These are phyloP conservation scores for Rhysida immarginata DNA, from an alignment of 1,140 invertebrate genomes.

Conservation along the genomic window DNA sequence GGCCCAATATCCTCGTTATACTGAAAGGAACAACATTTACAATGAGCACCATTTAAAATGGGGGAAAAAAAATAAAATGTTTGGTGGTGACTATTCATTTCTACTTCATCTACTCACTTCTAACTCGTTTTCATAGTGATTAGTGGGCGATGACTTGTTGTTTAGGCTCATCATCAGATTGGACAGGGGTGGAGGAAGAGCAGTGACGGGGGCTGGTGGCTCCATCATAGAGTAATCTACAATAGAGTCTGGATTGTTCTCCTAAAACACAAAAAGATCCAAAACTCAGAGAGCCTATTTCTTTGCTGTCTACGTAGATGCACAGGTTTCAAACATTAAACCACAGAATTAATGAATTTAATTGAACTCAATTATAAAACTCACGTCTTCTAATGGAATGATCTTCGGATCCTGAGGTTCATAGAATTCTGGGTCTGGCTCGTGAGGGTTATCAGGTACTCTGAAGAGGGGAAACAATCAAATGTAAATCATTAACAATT, in stretches of 20 bases:
- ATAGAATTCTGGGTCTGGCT: conserved; percentile 69
- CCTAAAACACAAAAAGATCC: conserved; percentile 13
- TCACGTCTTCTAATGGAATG: conserved; percentile 74
- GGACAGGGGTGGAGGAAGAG: conserved; percentile 14
- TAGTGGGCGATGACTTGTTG: too few relatives aligned
- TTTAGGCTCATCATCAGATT: conserved; percentile 13
- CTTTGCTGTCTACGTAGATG: too few relatives aligned
- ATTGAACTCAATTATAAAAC: background rate
- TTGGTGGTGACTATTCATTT: too few relatives aligned
- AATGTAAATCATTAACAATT: too few relatives aligned
- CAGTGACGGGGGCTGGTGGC: conserved; percentile 5
- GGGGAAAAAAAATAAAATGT: too few relatives aligned
- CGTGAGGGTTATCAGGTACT: conserved; percentile 67
- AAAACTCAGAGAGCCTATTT: too few relatives aligned
- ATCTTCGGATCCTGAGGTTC: conserved; percentile 52
- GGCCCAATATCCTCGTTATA: too few relatives aligned
- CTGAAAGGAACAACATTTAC: too few relatives aligned
- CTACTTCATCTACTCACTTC: too few relatives aligned
- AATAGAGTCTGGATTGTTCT: conserved; percentile 15
- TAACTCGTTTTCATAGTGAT: too few relatives aligned
- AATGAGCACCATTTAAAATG: too few relatives aligned
- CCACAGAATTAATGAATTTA: background rate
- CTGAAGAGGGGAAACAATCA: conserved; percentile 18
- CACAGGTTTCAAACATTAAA: too few relatives aligned
- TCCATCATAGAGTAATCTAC: conserved; percentile 16